Evolutionary conservation across 2,888 invertebrate genomes (phyloP).

Genomic region (Pyrrhia umbra): DNA sequence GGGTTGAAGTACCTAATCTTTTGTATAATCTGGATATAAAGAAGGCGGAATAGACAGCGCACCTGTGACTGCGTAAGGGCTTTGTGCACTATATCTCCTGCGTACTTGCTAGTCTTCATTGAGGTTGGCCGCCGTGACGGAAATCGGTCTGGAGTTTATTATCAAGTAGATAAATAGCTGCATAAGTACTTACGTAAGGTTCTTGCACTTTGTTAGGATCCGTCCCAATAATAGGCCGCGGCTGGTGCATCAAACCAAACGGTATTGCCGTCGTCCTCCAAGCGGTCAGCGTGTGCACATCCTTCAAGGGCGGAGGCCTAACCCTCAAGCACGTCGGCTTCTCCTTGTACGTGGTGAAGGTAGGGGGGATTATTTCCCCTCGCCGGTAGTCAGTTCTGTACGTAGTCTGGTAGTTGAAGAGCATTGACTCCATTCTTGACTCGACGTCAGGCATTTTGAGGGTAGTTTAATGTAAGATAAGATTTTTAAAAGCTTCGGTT

Average conservation of each 20-base stretch:
- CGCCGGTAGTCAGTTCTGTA: constrained; percentile 66
- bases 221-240: constrained; percentile 65
- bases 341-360: constrained; percentile 61
- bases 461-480: background rate
- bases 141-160: too few relatives aligned
- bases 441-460: constrained; percentile 54
- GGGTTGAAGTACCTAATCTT: too few relatives aligned
- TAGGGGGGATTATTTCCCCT: constrained; percentile 53
- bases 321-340: constrained; percentile 47
- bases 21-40: too few relatives aligned
- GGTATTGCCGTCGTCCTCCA: constrained; percentile 67
- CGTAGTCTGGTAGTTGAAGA: constrained; percentile 73
- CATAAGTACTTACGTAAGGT: constrained; percentile 68
- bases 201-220: constrained; percentile 69
- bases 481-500: background rate
- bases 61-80: too few relatives aligned
- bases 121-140: too few relatives aligned
- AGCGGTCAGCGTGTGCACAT: constrained; percentile 70
- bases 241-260: constrained; percentile 69
- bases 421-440: constrained; percentile 63
- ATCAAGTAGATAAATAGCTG: too few relatives aligned
- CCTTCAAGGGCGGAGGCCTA: constrained; percentile 64
- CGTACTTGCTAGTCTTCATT: too few relatives aligned
- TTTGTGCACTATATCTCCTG: too few relatives aligned
- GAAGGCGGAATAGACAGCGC: too few relatives aligned